Percentiles rank a stretch among this genome's conserved stretches.
phyloP scores from a whole-genome alignment of 1,140 invertebrate genomes.

The Trichonephila inaurata region DNA sequence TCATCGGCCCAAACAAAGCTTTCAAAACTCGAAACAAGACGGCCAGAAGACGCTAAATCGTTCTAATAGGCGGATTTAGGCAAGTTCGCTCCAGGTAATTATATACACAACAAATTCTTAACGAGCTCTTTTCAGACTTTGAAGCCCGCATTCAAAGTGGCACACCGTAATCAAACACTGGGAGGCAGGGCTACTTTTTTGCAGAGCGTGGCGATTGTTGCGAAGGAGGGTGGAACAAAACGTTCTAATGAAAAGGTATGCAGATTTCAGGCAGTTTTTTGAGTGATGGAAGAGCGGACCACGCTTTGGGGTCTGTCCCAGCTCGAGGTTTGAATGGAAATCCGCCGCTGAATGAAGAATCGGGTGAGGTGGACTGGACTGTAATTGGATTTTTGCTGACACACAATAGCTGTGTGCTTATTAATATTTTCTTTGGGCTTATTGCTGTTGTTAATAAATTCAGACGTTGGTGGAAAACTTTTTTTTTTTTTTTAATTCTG shows the following conservation, averaged over 20 bases:
- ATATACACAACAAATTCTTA: background rate
- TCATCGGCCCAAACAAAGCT: background rate
- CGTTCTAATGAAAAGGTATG: constrained; percentile 22
- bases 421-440: background rate
- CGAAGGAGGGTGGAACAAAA: constrained; percentile 9
- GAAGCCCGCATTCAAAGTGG: background rate
- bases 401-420: background rate
- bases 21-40: background rate
- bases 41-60: background rate
- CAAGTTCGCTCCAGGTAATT: background rate
- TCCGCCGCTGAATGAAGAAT: too few species aligned
- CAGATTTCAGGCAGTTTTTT: background rate
- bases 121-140: constrained; percentile 21
- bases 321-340: background rate
- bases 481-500: background rate
- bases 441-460: background rate
- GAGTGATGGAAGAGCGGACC: background rate
- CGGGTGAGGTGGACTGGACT: background rate
- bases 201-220: background rate
- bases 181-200: background rate
- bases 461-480: background rate
- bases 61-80: background rate
- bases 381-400: background rate
- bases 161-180: constrained; percentile 10
- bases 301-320: background rate